These are phyloP conservation scores for Globodera rostochiensis DNA, from an alignment of 1,140 invertebrate species.

Conservation along the genomic window DNA sequence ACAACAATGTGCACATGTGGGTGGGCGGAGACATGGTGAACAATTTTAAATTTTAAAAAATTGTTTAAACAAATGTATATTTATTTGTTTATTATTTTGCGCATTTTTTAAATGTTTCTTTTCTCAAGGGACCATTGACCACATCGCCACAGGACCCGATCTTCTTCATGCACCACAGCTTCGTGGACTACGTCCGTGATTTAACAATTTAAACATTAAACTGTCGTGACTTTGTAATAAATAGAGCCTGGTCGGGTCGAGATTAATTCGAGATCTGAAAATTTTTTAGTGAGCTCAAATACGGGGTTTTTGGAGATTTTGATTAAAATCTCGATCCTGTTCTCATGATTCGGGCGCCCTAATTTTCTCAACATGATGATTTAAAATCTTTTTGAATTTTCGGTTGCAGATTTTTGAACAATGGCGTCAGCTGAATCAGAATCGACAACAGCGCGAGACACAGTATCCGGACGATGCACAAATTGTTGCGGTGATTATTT, in stretches of 20 bases:
- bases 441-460: constrained; percentile 9
- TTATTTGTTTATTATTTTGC: no score
- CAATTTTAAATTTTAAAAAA: no score
- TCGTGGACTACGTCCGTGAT: constrained; percentile 63
- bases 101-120: no score
- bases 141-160: constrained; percentile 46
- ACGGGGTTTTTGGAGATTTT: no score
- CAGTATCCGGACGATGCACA: constrained; percentile 1
- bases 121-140: neutral
- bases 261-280: no score
- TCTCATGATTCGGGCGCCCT: no score
- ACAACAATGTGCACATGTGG: constrained; percentile 60
- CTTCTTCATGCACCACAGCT: constrained; percentile 63
- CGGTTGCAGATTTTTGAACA: constrained; percentile 7
- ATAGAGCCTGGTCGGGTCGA: no score
- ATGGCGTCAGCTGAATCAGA: constrained; percentile 7
- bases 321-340: no score
- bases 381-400: neutral
- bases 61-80: no score
- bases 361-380: no score
- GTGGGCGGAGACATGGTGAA: constrained; percentile 61
- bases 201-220: neutral
- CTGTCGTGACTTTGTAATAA: no score
- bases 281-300: no score
- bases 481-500: constrained; percentile 3